Percentiles rank a stretch among this genome's conserved stretches.
Evolutionary conservation across 2,113 vertebrate species (phyloP).

Genomic region (Sceloporus tristichus): DNA sequence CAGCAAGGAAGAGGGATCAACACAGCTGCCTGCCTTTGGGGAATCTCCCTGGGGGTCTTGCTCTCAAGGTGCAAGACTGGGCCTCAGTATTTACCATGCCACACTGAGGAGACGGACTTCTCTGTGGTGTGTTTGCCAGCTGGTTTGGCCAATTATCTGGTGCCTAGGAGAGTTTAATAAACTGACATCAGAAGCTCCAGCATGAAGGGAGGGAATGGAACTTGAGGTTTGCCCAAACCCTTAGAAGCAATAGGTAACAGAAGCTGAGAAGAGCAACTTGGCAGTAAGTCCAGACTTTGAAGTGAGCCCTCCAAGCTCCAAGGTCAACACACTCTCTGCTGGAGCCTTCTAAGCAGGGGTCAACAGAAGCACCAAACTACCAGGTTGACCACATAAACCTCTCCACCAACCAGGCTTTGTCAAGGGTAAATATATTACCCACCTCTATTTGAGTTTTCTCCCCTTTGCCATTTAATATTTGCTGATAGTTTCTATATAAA

Average conservation of each 20-base stretch:
- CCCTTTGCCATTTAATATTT: slow-evolving; percentile 29
- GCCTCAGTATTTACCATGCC: neutral
- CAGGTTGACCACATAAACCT: neutral
- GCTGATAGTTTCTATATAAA: slow-evolving; percentile 23
- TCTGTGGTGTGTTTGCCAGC: neutral
- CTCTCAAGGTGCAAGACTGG: neutral
- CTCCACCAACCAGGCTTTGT: neutral
- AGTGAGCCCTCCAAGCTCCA: slow-evolving; percentile 21
- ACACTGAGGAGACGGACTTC: neutral
- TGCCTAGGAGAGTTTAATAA: slow-evolving; percentile 8
- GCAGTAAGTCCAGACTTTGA: slow-evolving; percentile 17
- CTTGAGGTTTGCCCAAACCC: neutral
- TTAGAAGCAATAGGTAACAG: neutral
- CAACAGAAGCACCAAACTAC: neutral
- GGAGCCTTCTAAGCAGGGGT: slow-evolving; percentile 19
- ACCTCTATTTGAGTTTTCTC: neutral
- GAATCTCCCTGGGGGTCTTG: neutral
- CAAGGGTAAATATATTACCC: slow-evolving; percentile 33
- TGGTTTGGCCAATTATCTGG: neutral
- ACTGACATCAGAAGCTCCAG: neutral
- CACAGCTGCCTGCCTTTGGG: neutral
- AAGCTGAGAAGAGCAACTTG: neutral
- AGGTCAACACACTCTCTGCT: slow-evolving; percentile 20
- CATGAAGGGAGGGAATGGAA: neutral
- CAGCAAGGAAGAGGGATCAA: neutral